Evolutionary conservation across 2,113 vertebrate species (phyloP), one percentile per base, ranked within the genome.

Genomic region (Geococcyx californianus): DNA sequence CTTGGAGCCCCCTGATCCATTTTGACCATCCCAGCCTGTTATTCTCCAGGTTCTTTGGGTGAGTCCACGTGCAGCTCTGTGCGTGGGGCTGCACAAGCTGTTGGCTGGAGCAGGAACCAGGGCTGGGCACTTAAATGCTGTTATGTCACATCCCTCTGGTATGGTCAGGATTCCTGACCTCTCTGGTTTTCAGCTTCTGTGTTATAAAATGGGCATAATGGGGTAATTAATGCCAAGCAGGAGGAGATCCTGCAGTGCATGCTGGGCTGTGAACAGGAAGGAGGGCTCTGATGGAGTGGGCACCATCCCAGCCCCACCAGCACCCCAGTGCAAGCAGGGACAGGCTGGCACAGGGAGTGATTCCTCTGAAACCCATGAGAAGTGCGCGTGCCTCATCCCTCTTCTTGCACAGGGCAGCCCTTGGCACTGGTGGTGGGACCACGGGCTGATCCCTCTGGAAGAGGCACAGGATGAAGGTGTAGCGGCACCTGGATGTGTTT

Each of bases 371-470:
- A 12, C 40, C 28, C 21, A 0, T 2, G n/a, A 38, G 9, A 13
- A 36, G 23, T 1, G 2, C 20, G 3, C 0, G 10, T 29, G 40
- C 82, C 42, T n/a, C 40, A 6, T n/a, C 70, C 51, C 24, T 36
- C 33, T 25, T n/a, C 60, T n/a, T 9, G 15, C 34, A 6, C 40
- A 4, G 36, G 8, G 80, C 67, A 24, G 36, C 15, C 8, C 4
- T 34, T 4, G 4, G 84, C 1, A 2, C 36, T 5, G 44, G 45
- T 14, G 33, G 5, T 11, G 85, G 75, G 19, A 38, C 66, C 34
- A 1, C 0, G 3, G 58, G 23, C 40, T 0, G 3, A 29, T 44
- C 17, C 9, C 33, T 29, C 45, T 10, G 38, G 28, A 16, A 7
- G 38, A 47, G 79, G 7, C 11, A 16, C 9, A 3, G 63, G 79